Conservation (phyloP, 37 sponge, comb jelly and placozoan genomes). For the Aplysina aerophoba region DNA sequence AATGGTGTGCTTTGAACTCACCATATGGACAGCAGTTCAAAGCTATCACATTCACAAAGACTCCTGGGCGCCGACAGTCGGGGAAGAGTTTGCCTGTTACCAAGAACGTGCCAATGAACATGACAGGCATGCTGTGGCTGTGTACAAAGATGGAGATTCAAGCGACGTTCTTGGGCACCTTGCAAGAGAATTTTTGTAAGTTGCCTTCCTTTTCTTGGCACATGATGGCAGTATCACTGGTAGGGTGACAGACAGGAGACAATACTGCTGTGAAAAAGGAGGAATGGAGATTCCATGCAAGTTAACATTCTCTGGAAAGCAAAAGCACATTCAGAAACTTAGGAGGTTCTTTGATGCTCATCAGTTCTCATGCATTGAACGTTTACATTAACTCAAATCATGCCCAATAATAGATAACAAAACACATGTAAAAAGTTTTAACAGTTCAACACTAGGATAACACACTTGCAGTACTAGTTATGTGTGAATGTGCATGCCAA, state of each 20-base stretch:
- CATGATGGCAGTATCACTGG: slow-evolving; percentile 12
- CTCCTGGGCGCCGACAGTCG: too few relatives aligned
- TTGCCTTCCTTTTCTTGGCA: background rate
- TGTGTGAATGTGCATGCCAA: slow-evolving; percentile 8
- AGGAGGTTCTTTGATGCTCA: slow-evolving; percentile 6
- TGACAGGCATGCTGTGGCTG: too few relatives aligned
- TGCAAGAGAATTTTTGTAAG: background rate
- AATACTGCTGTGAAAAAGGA: background rate
- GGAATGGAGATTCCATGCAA: slow-evolving; percentile 1
- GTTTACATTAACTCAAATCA: slow-evolving; percentile 2
- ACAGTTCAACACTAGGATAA: background rate
- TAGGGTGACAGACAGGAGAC: slow-evolving; percentile 7
- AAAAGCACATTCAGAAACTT: slow-evolving; percentile 8
- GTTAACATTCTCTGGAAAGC: slow-evolving; percentile 11
- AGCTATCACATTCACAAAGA: too few relatives aligned
- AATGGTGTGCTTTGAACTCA: too few relatives aligned
- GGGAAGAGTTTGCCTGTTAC: too few relatives aligned
- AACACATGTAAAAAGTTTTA: background rate
- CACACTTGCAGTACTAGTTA: slow-evolving; percentile 4
- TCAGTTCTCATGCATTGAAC: slow-evolving; percentile 15
- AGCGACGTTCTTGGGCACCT: background rate
- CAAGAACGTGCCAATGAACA: too few relatives aligned
- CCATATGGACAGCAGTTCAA: too few relatives aligned
- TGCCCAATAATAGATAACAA: background rate
- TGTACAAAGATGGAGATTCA: too few relatives aligned